Evolutionary conservation across 2,888 invertebrate genomes (phyloP).

Genomic region (Lochmaea capreae): DNA sequence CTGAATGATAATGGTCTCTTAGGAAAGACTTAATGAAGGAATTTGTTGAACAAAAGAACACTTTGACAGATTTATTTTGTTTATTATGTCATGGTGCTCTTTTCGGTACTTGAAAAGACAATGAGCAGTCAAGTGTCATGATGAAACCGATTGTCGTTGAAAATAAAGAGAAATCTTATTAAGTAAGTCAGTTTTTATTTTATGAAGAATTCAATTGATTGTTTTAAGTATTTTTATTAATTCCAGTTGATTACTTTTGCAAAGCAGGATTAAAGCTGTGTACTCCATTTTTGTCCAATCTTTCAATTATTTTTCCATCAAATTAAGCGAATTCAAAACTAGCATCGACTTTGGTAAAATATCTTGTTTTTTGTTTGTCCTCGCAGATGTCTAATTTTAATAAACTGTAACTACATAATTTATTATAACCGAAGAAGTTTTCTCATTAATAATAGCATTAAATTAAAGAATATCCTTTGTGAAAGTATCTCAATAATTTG

Average conservation of each 20-base stretch:
- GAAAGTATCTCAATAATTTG: slow-evolving; percentile 28
- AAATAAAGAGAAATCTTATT: neutral
- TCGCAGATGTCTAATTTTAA: neutral
- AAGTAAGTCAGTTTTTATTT: neutral
- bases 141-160: neutral
- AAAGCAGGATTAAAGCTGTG: too few species aligned
- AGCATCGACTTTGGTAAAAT: too few species aligned
- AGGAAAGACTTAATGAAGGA: slow-evolving; percentile 35
- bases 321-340: too few species aligned
- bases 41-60: slow-evolving; percentile 37
- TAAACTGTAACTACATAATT: slow-evolving; percentile 3
- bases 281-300: too few species aligned
- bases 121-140: slow-evolving; percentile 16
- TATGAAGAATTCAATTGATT: neutral
- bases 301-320: too few species aligned
- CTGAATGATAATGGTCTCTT: slow-evolving; percentile 40
- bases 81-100: slow-evolving; percentile 27
- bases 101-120: slow-evolving; percentile 28
- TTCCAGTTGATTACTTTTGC: too few species aligned
- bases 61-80: slow-evolving; percentile 39
- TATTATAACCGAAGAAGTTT: neutral
- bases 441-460: slow-evolving; percentile 19
- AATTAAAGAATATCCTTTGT: slow-evolving; percentile 17
- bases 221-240: too few species aligned
- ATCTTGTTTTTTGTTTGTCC: neutral